Percentiles rank a stretch among this genome's conserved stretches.
These are phyloP conservation scores for Teinopalpus imperialis DNA, from an alignment of 2,888 invertebrate species.

Conservation along the genomic window DNA sequence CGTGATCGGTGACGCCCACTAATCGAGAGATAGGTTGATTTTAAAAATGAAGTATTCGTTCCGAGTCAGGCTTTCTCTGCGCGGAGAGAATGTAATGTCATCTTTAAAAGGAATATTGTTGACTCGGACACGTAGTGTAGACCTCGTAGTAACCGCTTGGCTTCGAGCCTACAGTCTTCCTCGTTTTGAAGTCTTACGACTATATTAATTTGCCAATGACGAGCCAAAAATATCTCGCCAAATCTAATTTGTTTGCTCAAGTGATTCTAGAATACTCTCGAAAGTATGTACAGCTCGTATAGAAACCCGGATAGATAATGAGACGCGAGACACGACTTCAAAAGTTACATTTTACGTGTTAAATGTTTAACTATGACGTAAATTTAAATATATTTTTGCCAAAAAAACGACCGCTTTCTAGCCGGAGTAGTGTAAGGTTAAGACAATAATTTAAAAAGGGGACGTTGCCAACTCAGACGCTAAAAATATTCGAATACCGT, in stretches of 20 bases:
- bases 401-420: slow-evolving; percentile 39
- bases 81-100: slow-evolving; percentile 11
- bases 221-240: slow-evolving; percentile 63
- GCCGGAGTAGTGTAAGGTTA: slow-evolving; percentile 66
- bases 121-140: slow-evolving; percentile 74
- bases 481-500: slow-evolving; percentile 39
- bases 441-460: slow-evolving; percentile 66
- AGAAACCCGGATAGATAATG: slow-evolving; percentile 7
- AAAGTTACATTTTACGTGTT: slow-evolving; percentile 13
- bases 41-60: not conserved
- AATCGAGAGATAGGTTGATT: no score
- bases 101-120: slow-evolving; percentile 57
- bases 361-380: slow-evolving; percentile 25
- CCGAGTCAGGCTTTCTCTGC: not conserved
- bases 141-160: slow-evolving; percentile 72
- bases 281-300: slow-evolving; percentile 31
- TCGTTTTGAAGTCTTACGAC: slow-evolving; percentile 37
- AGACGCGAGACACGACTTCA: not conserved
- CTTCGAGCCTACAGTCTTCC: slow-evolving; percentile 74
- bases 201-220: slow-evolving; percentile 59
- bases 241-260: slow-evolving; percentile 61
- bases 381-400: slow-evolving; percentile 37
- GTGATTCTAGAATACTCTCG: slow-evolving; percentile 34
- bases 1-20: no score
- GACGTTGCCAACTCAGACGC: slow-evolving; percentile 68